Base-by-base conservation (phyloP, 1,140 invertebrate genomes). In the Drosophila pandora region DNA sequence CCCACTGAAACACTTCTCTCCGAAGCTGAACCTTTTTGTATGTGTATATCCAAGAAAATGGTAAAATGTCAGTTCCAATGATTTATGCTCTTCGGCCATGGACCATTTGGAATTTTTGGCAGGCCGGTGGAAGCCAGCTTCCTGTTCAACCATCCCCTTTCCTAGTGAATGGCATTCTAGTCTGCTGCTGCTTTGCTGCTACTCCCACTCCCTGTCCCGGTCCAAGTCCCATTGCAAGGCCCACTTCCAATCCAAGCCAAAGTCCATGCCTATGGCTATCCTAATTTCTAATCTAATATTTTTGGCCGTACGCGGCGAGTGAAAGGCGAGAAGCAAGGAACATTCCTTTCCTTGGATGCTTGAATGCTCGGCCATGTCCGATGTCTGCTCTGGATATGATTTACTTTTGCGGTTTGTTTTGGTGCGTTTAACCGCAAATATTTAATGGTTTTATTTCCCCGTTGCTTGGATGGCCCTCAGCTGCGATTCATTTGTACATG, bases 261-360 rank as follows among this genome's bases (percentile, higher is more conserved):
- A 25, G 63, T 22, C 47, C 63, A 59, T 78, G 71, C 65, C 69
- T 65, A 72, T 74, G 84, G 62, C 62, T 83, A 81, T 88, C 76
- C 83, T 88, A 88, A 88, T 88, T 87, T 89, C 83, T 83, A 88
- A 88, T 89, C 83, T 88, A 88, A 89, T 88, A 88, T 88, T 88
- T 84, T 88, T 83, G 84, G 34, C 10, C 83, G 63, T 83, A 77
- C 48, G 34, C n/a, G 22, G 13, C 49, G 28, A 13, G 41, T 10
- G 43, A 54, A 34, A 12, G 47, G 59, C 28, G 39, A 47, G 54
- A 32, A 60, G 68, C 55, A 59, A 37, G 57, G 30, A 52, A 72
- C 78, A 81, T 76, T 76, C 70, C 57, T 67, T 47, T 34, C 49
- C 54, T 76, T 30, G 47, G 53, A 85, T 84, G 64, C 80, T 67